Evolutionary conservation across 2,797 vertebrate genomes (phyloP), one percentile per base, ranked within the genome.

Genomic region (Anguilla marmorata): DNA sequence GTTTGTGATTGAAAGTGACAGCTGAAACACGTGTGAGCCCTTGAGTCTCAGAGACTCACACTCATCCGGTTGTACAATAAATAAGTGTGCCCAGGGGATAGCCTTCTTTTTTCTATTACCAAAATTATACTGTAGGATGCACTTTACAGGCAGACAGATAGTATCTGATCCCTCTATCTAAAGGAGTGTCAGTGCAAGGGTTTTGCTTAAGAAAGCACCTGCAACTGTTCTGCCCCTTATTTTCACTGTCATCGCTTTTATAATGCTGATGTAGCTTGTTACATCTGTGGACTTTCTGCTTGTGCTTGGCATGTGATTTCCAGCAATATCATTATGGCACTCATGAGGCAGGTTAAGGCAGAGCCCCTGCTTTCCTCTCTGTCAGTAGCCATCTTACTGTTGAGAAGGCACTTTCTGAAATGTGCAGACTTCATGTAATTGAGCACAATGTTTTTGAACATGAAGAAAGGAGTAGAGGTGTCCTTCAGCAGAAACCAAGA

Each of bases 61-160:
- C 6, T 80, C 33, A 80, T 80, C 16, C 16, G 45, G 33, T 45
- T 14, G 24, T 30, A 27, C 21, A 54, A 24, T 84, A 54, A 84
- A 84, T 52, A 27, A 52, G 82, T 54, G 48, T 24, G 27, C 82
- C 30, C 24, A 58, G 41, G 69, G 74, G 92, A 84, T 93, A 91
- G 91, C 92, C 93, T 92, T 93, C 90, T 89, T 90, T 92, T 90
- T 92, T 91, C 92, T 93, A 94, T 94, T 94, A 94, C 93, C 91
- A n/a, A 91, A 91, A 94, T 95, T 93, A 93, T 92, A 94, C 91
- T 80, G 76, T 21, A 45, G 76, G 94, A 92, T 92, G 92, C 93
- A 92, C 91, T 93, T 91, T 90, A 91, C 91, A 91, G 93, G 89
- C 92, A 92, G 91, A 94, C 92, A 92, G 93, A 94, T 92, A 93